Evolutionary conservation across 2,888 invertebrate genomes (phyloP), one percentile per base, ranked within the genome.

Genomic region (Hedya salicella): DNA sequence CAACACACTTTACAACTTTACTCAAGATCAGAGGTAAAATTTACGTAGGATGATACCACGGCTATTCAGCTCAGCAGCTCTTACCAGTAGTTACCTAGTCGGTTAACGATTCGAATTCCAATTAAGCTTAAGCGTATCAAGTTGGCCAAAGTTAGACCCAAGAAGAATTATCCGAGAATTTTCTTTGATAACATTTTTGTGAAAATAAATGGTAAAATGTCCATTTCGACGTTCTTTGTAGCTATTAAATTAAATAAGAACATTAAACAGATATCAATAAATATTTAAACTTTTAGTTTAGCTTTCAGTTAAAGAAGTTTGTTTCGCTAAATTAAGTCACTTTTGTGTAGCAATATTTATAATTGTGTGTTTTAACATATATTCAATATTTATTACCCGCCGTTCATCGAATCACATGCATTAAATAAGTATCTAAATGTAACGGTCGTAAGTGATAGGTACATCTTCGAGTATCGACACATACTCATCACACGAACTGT

Each of bases 171-270:
- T 9, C 36, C 36, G 36, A 9, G 9, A 36, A 36, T 36, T 36
- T 36, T 11, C 36, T 36, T 36, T 36, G 36, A 36, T 36, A 36
- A 36, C 11, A 11, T 11, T 32, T 17, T 17, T 52, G 2, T 4
- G 13, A 52, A 52, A 52, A 52, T 36, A 52, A 52, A 52, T 36
- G 36, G 17, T 5, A 32, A 17, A 36, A 4, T 36, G 16, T 36
- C 3, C 16, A 17, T 49, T 36, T 52, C 13, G 36, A 32, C 36
- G 50, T 11, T 13, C 32, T 1, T 52, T 17, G 6, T 11, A 5
- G 32, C n/a, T 13, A 4, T 13, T 30, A 9, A 30, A 14, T 32
- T 17, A 13, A 13, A 17, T 16, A 2, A 17, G 36, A 52, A 36
- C 5, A 32, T 32, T 4, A 32, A 32, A 52, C 32, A 13, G 30